Evolutionary conservation across 2,888 invertebrate species (phyloP).

Genomic region (Volucella bombylans): DNA sequence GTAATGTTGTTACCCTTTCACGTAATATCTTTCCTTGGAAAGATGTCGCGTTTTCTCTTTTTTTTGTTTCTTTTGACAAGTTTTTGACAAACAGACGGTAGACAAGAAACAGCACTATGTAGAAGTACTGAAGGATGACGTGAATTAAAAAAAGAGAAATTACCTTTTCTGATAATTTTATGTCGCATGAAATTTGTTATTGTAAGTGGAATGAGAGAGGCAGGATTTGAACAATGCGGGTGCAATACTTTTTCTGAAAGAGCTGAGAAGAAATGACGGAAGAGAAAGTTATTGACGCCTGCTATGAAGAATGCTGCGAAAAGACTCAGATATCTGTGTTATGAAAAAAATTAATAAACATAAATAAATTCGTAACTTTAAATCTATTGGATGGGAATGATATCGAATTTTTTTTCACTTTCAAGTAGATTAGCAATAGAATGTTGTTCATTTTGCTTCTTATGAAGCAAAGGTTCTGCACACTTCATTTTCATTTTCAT

Average conservation of each 20-base stretch:
- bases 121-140: constrained; percentile 37
- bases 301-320: too few species aligned
- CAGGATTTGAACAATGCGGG: neutral
- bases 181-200: constrained; percentile 67
- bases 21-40: constrained; percentile 63
- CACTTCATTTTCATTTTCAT: too few species aligned
- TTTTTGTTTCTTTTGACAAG: constrained; percentile 53
- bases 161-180: constrained; percentile 41
- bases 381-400: too few species aligned
- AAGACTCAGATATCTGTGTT: too few species aligned
- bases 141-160: constrained; percentile 29
- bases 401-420: too few species aligned
- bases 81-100: constrained; percentile 63
- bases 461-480: too few species aligned
- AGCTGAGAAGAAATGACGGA: constrained; percentile 8
- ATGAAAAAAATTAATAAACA: too few species aligned
- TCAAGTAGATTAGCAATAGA: too few species aligned
- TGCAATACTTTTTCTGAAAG: constrained; percentile 38
- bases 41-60: constrained; percentile 59
- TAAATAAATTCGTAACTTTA: too few species aligned
- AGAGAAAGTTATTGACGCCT: constrained; percentile 38
- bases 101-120: neutral
- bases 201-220: constrained; percentile 18
- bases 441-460: too few species aligned
- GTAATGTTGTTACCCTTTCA: constrained; percentile 67